Conservation (phyloP, 2,797 vertebrate genomes). For the Nyctibius grandis region DNA sequence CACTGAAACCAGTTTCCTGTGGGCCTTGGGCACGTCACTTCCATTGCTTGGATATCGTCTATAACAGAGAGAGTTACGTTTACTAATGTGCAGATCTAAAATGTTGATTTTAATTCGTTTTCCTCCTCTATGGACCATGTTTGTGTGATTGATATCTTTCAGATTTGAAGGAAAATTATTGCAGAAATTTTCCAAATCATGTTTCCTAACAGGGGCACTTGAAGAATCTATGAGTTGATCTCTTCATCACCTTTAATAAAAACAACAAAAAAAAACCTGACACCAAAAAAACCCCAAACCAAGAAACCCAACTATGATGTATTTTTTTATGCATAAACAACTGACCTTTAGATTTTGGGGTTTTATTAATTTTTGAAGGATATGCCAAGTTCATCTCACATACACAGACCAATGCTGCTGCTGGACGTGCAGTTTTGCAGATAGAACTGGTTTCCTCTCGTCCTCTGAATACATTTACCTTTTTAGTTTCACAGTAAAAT, state of each 20-base stretch:
- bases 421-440: not conserved
- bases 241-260: not conserved
- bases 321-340: not conserved
- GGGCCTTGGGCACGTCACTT: not conserved
- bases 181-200: not conserved
- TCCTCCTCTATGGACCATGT: not conserved
- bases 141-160: not conserved
- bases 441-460: not conserved
- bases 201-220: not conserved
- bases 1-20: not conserved
- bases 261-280: not conserved
- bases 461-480: not conserved
- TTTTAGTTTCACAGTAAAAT: not conserved
- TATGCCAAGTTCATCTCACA: not conserved
- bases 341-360: rapidly evolving
- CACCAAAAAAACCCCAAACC: not conserved
- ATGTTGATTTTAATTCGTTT: not conserved
- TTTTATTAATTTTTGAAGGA: not conserved
- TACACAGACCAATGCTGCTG: not conserved
- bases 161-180: not conserved
- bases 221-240: not conserved
- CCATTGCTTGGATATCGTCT: not conserved
- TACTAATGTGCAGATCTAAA: not conserved
- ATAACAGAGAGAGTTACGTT: not conserved
- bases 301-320: rapidly evolving